phyloP scores from a whole-genome alignment of 2,888 invertebrate species.

The Perithous albicinctus region DNA sequence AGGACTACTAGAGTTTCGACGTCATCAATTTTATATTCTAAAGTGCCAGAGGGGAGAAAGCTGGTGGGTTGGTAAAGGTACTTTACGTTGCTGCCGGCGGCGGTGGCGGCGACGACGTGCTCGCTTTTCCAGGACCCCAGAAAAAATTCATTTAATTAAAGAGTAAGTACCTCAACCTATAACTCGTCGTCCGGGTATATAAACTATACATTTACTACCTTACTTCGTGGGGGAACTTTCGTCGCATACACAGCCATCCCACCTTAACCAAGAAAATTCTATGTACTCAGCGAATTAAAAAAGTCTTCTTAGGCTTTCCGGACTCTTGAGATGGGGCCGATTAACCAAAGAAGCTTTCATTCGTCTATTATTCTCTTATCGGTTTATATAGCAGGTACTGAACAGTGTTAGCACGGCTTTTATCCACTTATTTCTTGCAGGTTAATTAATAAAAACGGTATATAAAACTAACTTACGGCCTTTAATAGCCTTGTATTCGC shows the following conservation, averaged over 20 bases:
- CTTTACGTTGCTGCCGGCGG: constrained; percentile 36
- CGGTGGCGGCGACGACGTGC: constrained; percentile 29
- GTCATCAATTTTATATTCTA: constrained; percentile 37
- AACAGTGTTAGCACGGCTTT: constrained; percentile 14
- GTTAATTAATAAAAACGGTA: constrained; percentile 8
- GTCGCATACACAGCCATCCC: constrained; percentile 3
- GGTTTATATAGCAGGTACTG: constrained; percentile 8
- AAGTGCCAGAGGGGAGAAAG: constrained; percentile 18
- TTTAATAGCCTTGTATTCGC: background rate
- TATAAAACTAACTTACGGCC: background rate
- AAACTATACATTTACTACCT: constrained; percentile 31
- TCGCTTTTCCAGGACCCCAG: constrained; percentile 40
- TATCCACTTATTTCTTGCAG: constrained; percentile 1
- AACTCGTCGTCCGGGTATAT: constrained; percentile 21
- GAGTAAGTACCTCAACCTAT: constrained; percentile 54
- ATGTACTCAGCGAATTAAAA: constrained; percentile 40
- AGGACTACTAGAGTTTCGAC: constrained; percentile 13
- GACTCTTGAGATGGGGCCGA: constrained; percentile 24
- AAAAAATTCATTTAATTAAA: constrained; percentile 66
- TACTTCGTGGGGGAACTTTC: constrained; percentile 25
- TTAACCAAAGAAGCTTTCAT: constrained; percentile 41
- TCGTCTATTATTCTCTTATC: constrained; percentile 21
- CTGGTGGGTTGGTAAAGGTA: background rate
- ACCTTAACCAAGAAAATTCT: background rate
- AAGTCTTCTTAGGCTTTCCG: constrained; percentile 23